Evolutionary conservation across 2,888 invertebrate genomes (phyloP).

Genomic region (Iselma pallidipennis): DNA sequence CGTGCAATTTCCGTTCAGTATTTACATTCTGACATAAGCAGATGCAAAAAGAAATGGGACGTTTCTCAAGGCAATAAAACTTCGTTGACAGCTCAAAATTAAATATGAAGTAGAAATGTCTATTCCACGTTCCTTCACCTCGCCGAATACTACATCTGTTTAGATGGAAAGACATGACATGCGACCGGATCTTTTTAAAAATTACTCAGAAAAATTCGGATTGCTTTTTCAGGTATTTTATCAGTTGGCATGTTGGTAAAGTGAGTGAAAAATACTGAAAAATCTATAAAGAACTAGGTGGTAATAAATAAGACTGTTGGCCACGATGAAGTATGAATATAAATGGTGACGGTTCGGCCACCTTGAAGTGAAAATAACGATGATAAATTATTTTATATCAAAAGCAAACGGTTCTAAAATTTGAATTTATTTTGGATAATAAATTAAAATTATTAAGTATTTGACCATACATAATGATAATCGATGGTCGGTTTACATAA

Average conservation of each 20-base stretch:
- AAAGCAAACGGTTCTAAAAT: conserved; percentile 6
- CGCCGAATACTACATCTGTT: conserved; percentile 24
- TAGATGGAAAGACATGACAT: conserved; percentile 16
- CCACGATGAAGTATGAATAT: conserved; percentile 11
- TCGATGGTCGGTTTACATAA: conserved; percentile 21
- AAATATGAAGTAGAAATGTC: conserved; percentile 49
- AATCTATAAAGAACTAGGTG: background rate
- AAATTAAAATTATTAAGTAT: conserved; percentile 22
- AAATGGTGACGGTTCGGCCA: conserved; percentile 11
- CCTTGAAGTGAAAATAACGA: conserved; percentile 24
- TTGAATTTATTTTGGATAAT: conserved; percentile 13
- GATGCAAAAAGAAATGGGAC: conserved; percentile 47
- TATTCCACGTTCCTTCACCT: conserved; percentile 31
- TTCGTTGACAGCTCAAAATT: conserved; percentile 48
- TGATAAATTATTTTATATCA: conserved; percentile 16
- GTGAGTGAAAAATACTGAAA: background rate
- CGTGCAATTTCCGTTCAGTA: conserved; percentile 44
- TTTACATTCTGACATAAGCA: conserved; percentile 46
- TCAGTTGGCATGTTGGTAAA: background rate
- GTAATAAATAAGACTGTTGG: conserved; percentile 13
- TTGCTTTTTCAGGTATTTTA: background rate
- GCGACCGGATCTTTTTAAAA: conserved; percentile 8
- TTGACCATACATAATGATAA: conserved; percentile 10
- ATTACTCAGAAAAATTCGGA: conserved; percentile 14
- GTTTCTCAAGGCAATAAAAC: conserved; percentile 49